A percentile compares a stretch with the other conserved stretches of the same genome.
phyloP scores from a whole-genome alignment of 1,140 invertebrate species.

The Drosophila rufa region DNA sequence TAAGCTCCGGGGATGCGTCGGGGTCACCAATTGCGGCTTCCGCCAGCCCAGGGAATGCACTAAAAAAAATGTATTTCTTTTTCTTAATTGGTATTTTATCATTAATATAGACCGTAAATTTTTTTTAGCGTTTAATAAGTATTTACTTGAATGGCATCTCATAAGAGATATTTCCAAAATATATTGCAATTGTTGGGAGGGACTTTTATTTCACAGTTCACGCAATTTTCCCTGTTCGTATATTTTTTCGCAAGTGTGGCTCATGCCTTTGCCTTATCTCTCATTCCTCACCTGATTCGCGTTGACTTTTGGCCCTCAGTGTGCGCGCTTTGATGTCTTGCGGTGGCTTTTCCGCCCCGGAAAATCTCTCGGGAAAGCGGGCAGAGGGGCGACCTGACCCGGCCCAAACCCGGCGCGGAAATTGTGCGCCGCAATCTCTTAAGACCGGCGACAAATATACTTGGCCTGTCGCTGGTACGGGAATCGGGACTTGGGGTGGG shows the following conservation, averaged over 20 bases:
- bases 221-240: not conserved
- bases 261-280: conserved; percentile 1
- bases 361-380: conserved; percentile 20
- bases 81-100: not conserved
- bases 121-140: no score
- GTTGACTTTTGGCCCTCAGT: conserved; percentile 45
- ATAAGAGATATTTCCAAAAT: no score
- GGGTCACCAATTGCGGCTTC: not conserved
- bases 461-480: conserved; percentile 41
- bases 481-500: conserved; percentile 3
- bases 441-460: conserved; percentile 83
- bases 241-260: conserved; percentile 12
- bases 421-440: conserved; percentile 80
- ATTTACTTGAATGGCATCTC: no score
- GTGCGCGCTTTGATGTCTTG: conserved; percentile 68
- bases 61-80: not conserved
- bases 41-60: not conserved
- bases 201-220: no score
- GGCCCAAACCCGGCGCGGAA: conserved; percentile 51
- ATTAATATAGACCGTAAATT: no score
- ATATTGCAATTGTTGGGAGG: no score
- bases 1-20: conserved; percentile 25
- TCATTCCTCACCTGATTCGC: conserved; percentile 18
- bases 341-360: conserved; percentile 24
- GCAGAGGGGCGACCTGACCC: conserved; percentile 13